Conservation (phyloP, 1,140 invertebrate genomes). For the Globodera ellingtonae region DNA sequence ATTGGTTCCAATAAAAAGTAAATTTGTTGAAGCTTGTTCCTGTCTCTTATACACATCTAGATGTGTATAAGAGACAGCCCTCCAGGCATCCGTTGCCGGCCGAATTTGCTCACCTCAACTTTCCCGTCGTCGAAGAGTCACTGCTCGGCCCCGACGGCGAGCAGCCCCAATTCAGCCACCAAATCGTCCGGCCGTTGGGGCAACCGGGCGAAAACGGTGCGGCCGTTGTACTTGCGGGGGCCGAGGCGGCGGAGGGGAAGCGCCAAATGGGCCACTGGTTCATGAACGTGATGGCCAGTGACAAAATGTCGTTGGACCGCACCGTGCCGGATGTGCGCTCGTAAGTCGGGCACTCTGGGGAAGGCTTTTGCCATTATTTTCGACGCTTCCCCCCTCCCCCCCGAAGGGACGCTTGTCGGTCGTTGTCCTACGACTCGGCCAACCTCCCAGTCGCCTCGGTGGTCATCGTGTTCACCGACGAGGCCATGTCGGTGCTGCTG, state of each 20-base stretch:
- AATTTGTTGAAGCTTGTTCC: no score
- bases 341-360: neutral
- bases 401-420: conserved; percentile 13
- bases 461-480: conserved; percentile 80
- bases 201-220: conserved; percentile 42
- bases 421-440: conserved; percentile 37
- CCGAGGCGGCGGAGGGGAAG: conserved; percentile 34
- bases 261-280: conserved; percentile 47
- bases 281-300: conserved; percentile 53
- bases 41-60: no score
- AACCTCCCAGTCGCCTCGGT: conserved; percentile 51
- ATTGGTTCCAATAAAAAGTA: no score
- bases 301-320: conserved; percentile 51
- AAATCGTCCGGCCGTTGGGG: conserved; percentile 4
- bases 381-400: neutral
- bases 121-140: conserved; percentile 21
- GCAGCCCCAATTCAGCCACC: neutral
- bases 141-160: neutral
- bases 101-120: conserved; percentile 7
- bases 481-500: conserved; percentile 80
- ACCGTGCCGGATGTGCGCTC: conserved; percentile 33
- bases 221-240: conserved; percentile 34
- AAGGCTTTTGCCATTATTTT: neutral
- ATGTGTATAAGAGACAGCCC: no score
- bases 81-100: conserved; percentile 11